phyloP scores from a whole-genome alignment of 1,140 invertebrate species.

The Cotesia typhae region DNA sequence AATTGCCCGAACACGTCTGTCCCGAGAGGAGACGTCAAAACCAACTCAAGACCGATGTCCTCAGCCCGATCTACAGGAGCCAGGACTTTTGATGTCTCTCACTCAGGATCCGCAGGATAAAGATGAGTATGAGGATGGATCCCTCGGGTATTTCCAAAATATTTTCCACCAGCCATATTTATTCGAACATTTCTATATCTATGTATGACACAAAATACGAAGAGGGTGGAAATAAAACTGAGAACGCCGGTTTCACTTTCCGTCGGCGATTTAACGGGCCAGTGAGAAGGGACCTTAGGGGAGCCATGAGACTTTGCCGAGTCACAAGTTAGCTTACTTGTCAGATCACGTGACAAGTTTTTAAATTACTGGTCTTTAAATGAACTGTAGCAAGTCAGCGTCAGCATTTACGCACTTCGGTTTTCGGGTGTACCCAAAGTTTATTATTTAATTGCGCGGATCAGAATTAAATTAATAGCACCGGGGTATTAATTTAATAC shows the following conservation, averaged over 20 bases:
- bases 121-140: not conserved
- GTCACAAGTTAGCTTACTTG: slow-evolving; percentile 22
- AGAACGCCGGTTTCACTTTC: slow-evolving; percentile 26
- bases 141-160: not conserved
- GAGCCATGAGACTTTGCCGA: slow-evolving; percentile 15
- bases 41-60: not conserved
- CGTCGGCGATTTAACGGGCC: slow-evolving; percentile 22
- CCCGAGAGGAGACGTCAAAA: not conserved
- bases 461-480: no score
- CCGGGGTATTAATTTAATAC: no score
- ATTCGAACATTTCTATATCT: not conserved
- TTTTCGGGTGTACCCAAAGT: no score
- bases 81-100: slow-evolving; percentile 29
- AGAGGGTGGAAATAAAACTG: slow-evolving; percentile 4
- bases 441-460: no score
- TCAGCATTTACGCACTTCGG: no score
- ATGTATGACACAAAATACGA: no score
- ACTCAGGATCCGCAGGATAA: not conserved
- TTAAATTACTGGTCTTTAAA: no score
- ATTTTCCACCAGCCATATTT: not conserved
- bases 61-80: not conserved
- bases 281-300: slow-evolving; percentile 19
- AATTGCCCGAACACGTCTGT: slow-evolving; percentile 30
- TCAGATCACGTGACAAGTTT: no score
- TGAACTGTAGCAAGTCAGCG: no score